Base-by-base conservation (phyloP, 2,797 vertebrate genomes). In the Apodemus agrarius region DNA sequence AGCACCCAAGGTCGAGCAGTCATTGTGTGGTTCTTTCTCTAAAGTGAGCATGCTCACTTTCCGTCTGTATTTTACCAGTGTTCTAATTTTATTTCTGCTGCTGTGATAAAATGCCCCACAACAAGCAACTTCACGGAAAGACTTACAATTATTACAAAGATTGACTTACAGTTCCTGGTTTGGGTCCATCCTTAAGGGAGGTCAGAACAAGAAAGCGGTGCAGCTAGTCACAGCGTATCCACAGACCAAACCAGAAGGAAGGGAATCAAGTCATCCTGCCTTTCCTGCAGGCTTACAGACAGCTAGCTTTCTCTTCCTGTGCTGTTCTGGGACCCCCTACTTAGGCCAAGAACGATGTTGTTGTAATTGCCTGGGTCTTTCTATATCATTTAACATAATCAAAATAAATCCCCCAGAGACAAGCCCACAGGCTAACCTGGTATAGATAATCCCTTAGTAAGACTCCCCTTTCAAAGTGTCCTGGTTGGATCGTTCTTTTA, bases 11-110 rank as follows among this genome's bases (percentile, higher is more conserved):
- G 29, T 86, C 88, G 63, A 34, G n/a, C 69, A 89, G 49, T 65
- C 34, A 54, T 29, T 54, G 12, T 6, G 37, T 72, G 87, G 90
- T 82, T 84, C 26, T 79, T 95, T 91, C 89, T 96, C 94, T 14
- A 24, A 13, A 14, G 65, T 89, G 72, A 94, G 21, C 40, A 72
- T 8, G 79, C 69, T 74, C n/a, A 16, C 59, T 92, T 85, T 57
- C 31, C 7, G 21, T 65, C 85, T 94, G 89, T 63, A n/a, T 84
- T 92, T 90, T 89, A 67, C 92, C 29, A 21, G 59, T 19, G 22
- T 72, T 54, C 84, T 72, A 87, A 26, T 87, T 72, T 54, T 54
- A 37, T 54, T 86, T 87, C 65, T 87, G 49, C 34, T 52, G 46
- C 46, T 54, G 2, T 72, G 34, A 37, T 72, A 87, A 86, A 87